Evolutionary conservation across 2,797 vertebrate genomes (phyloP).

Genomic region (Champsocephalus gunnari): DNA sequence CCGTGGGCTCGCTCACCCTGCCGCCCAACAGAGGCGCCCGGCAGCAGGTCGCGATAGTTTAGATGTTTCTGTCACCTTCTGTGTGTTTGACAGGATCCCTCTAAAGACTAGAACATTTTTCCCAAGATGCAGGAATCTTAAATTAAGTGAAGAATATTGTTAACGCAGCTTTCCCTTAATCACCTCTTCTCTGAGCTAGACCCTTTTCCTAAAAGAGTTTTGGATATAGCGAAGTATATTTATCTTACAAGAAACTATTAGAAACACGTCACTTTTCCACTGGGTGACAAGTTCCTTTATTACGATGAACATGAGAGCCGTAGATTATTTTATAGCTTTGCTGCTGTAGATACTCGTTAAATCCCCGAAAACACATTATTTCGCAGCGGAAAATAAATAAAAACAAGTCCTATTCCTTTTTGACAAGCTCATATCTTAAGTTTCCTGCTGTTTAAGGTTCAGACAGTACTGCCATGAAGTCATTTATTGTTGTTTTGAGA

Average conservation of each 20-base stretch:
- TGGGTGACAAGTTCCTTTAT: not conserved
- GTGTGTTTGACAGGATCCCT: not conserved
- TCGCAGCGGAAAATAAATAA: not conserved
- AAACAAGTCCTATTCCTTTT: not conserved
- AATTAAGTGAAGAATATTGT: not conserved
- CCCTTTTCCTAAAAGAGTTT: too few species aligned
- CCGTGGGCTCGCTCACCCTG: conserved; percentile 90
- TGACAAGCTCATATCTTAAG: not conserved
- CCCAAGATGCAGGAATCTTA: not conserved
- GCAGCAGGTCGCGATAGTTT: conserved; percentile 44
- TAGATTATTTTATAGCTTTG: not conserved
- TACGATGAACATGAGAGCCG: not conserved
- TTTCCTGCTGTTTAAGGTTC: not conserved
- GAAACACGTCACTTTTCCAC: not conserved
- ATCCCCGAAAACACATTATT: not conserved
- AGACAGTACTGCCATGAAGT: not conserved
- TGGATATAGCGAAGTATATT: not conserved
- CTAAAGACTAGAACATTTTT: not conserved
- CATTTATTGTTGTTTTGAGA: not conserved
- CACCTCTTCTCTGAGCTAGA: not conserved
- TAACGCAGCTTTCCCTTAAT: not conserved
- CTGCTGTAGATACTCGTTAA: not conserved
- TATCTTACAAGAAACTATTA: not conserved
- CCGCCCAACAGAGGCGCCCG: conserved; percentile 85
- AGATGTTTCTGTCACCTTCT: not conserved